Evolutionary conservation across 2,797 vertebrate species (phyloP).

Genomic region (Podarcis siculus): DNA sequence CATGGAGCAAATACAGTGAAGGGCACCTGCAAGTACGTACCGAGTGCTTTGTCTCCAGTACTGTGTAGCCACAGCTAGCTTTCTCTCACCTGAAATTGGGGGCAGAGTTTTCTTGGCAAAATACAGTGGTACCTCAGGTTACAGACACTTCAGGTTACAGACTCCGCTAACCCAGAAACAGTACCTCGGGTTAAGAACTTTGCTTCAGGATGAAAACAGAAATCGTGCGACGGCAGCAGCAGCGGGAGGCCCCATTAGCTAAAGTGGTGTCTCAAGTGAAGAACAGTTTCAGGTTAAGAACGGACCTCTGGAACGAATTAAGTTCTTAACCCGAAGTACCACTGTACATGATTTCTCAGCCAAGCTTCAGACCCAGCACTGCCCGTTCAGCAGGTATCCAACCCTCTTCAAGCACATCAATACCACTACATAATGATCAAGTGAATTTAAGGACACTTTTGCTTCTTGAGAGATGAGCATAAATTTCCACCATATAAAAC

Average conservation of each 20-base stretch:
- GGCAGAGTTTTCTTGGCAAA: not conserved
- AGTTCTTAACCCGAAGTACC: too few species aligned
- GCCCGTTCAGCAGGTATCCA: not conserved
- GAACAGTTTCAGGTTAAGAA: too few species aligned
- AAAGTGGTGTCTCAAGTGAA: too few species aligned
- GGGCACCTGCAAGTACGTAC: not conserved
- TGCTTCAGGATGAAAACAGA: too few species aligned
- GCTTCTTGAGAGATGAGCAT: not conserved
- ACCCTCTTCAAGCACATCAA: not conserved
- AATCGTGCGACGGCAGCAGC: too few species aligned
- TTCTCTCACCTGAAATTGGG: not conserved
- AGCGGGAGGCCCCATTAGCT: too few species aligned
- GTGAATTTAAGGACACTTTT: not conserved
- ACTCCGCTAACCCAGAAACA: too few species aligned
- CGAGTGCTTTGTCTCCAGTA: not conserved
- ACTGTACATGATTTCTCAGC: not conserved
- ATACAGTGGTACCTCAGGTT: too few species aligned
- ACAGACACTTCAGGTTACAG: too few species aligned
- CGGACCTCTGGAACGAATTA: too few species aligned
- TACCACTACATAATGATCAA: not conserved
- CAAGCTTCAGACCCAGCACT: not conserved
- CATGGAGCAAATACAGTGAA: not conserved
- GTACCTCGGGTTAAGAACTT: too few species aligned
- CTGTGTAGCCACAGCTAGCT: not conserved
- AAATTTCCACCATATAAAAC: not conserved